Percentiles rank a stretch among this genome's conserved stretches.
Conservation (phyloP, 2,113 vertebrate species). For the Nothocercus julius region DNA sequence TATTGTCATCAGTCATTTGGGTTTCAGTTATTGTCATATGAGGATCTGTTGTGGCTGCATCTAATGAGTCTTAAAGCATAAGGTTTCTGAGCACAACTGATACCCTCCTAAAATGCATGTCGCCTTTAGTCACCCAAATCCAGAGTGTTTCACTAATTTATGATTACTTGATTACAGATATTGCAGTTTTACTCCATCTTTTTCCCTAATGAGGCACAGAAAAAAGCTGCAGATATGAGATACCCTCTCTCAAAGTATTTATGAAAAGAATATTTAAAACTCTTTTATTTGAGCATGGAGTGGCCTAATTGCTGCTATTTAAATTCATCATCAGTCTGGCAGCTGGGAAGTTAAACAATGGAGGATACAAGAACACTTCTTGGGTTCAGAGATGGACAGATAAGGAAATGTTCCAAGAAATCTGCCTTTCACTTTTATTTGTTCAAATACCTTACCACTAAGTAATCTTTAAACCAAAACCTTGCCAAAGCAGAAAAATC, state of each 20-base stretch:
- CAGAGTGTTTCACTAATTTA: not conserved
- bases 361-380: not conserved
- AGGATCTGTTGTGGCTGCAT: not conserved
- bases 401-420: not conserved
- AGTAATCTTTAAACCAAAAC: not conserved
- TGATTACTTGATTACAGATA: not conserved
- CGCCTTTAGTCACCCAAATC: not conserved
- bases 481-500: not conserved
- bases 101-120: not conserved
- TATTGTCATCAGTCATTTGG: not conserved
- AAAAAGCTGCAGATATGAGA: not conserved
- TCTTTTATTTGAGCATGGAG: not conserved
- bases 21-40: not conserved
- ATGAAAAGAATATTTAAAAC: not conserved
- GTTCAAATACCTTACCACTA: not conserved
- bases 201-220: not conserved
- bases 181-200: not conserved
- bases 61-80: not conserved
- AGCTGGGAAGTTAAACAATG: not conserved
- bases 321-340: not conserved
- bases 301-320: rapidly evolving
- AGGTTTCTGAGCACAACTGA: not conserved
- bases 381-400: not conserved
- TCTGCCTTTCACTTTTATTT: not conserved
- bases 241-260: not conserved